These are phyloP conservation scores for Harlomillsia oculata DNA, from an alignment of 1,140 invertebrate species.

Conservation along the genomic window DNA sequence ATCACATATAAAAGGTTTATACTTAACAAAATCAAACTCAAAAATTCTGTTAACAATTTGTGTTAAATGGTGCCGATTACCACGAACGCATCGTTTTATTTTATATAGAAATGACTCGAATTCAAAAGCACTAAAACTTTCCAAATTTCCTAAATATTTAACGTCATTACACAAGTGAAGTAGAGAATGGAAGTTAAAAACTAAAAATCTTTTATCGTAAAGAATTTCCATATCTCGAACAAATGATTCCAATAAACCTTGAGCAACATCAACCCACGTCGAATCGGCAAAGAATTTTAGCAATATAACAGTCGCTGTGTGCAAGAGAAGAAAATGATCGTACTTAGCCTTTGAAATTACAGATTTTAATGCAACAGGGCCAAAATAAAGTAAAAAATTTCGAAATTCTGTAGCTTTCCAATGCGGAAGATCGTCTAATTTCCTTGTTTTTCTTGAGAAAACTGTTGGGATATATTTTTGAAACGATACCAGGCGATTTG, in stretches of 20 bases:
- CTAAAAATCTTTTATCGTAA: not conserved
- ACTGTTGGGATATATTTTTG: slow-evolving; percentile 7
- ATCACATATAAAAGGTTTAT: too few species aligned
- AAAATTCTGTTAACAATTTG: slow-evolving; percentile 15
- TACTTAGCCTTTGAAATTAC: slow-evolving; percentile 2
- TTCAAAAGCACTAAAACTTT: slow-evolving; percentile 40
- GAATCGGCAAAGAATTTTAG: not conserved
- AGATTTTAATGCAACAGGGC: slow-evolving; percentile 17
- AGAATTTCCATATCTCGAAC: not conserved
- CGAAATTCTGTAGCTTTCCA: slow-evolving; percentile 30
- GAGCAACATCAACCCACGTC: slow-evolving; percentile 24
- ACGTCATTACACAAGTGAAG: slow-evolving; percentile 42
- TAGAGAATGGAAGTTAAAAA: slow-evolving; percentile 40
- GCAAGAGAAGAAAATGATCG: slow-evolving; percentile 20
- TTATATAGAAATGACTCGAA: slow-evolving; percentile 41
- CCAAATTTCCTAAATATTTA: slow-evolving; percentile 39
- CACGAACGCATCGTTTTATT: slow-evolving; percentile 12
- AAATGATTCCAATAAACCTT: slow-evolving; percentile 2
- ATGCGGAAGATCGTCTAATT: slow-evolving; percentile 10
- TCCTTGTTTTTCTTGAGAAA: slow-evolving; percentile 25
- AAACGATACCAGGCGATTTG: slow-evolving; percentile 1
- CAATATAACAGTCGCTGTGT: slow-evolving; percentile 10
- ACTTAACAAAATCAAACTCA: not conserved
- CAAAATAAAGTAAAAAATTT: slow-evolving; percentile 29
- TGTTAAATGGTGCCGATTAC: not conserved